Conservation (phyloP, 2,113 vertebrate species). For the Eonycteris spelaea region DNA sequence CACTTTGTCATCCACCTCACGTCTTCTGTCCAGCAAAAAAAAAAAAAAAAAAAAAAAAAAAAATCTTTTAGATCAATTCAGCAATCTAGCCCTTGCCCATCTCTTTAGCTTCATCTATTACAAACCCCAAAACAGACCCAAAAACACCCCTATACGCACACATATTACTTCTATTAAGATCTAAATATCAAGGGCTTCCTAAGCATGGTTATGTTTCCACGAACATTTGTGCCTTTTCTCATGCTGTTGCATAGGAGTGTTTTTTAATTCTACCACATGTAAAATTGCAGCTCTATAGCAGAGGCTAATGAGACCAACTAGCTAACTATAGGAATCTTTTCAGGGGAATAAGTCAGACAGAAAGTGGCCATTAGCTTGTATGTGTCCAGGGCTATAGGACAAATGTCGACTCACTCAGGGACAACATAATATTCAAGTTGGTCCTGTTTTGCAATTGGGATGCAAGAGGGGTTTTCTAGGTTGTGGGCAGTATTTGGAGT, state of each 20-base stretch:
- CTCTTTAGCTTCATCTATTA: not conserved
- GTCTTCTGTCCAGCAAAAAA: not conserved
- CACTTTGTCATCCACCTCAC: not conserved
- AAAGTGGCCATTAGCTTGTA: not conserved
- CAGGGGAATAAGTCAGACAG: not conserved
- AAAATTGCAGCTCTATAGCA: not conserved
- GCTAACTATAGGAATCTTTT: not conserved
- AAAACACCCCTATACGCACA: not conserved
- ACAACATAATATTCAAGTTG: not conserved
- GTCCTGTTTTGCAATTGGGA: not conserved
- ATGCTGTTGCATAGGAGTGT: not conserved
- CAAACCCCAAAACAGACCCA: not conserved
- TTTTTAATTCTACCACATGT: not conserved
- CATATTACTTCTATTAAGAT: not conserved
- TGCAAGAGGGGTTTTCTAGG: not conserved
- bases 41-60: too few species aligned
- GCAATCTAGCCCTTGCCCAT: not conserved
- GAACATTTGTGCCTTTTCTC: not conserved
- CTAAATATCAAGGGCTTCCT: not conserved
- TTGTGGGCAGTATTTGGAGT: not conserved
- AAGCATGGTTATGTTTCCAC: not conserved
- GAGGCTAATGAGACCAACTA: not conserved
- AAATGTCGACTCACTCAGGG: not conserved
- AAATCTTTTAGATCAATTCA: not conserved
- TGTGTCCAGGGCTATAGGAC: not conserved